phyloP scores from a whole-genome alignment of 2,888 invertebrate species.

The Tetheella fluctuosa region DNA sequence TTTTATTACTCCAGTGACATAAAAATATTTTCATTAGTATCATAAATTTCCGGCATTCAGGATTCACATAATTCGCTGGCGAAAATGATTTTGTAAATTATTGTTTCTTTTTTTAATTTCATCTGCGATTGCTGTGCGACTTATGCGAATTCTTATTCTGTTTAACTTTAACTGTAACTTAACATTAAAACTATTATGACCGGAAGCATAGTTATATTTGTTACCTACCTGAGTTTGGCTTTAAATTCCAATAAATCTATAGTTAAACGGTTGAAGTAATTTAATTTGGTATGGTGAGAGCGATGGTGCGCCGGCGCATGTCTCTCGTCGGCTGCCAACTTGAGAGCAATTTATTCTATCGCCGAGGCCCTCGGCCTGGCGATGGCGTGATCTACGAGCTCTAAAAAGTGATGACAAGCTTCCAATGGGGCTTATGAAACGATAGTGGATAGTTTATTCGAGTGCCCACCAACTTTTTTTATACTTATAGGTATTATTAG shows the following conservation, averaged over 20 bases:
- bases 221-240: slow-evolving; percentile 37
- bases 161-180: slow-evolving; percentile 11
- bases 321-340: slow-evolving; percentile 67
- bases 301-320: slow-evolving; percentile 47
- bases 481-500: background rate
- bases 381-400: slow-evolving; percentile 64
- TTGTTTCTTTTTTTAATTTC: slow-evolving; percentile 36
- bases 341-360: slow-evolving; percentile 70
- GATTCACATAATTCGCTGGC: slow-evolving; percentile 79
- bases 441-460: slow-evolving; percentile 17
- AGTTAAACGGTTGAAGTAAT: slow-evolving; percentile 56
- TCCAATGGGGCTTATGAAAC: slow-evolving; percentile 23
- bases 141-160: slow-evolving; percentile 62
- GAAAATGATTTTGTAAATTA: slow-evolving; percentile 43
- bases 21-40: slow-evolving; percentile 55
- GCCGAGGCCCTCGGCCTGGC: slow-evolving; percentile 47
- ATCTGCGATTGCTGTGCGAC: slow-evolving; percentile 57
- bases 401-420: slow-evolving; percentile 68
- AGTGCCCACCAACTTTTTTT: slow-evolving; percentile 16
- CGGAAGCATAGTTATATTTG: background rate
- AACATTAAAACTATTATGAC: slow-evolving; percentile 11
- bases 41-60: slow-evolving; percentile 74
- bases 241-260: slow-evolving; percentile 62
- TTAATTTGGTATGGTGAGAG: slow-evolving; percentile 44
- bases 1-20: slow-evolving; percentile 63